Evolutionary conservation across 1,140 invertebrate species (phyloP), one percentile per base, ranked within the genome.

Genomic region (Physella acuta): DNA sequence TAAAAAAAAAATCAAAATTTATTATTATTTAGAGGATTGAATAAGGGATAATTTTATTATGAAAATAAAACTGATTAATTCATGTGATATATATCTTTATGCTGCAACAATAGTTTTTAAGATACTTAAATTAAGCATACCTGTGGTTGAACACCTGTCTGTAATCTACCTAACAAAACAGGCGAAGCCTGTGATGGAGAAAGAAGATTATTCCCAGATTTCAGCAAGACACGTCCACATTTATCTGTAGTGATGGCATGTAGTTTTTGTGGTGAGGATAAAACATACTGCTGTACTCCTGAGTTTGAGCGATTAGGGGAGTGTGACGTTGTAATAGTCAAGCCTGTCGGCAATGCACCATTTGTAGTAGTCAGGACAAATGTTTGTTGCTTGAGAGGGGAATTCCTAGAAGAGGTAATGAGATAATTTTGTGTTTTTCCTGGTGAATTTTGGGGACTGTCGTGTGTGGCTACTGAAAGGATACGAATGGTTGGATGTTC

Each of bases 141-240:
- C n/a, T 70, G 68, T 55, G 56, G 52, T 44, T 65, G 74, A 39
- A 78, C 58, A 70, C 76, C 78, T 66, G 76, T 79, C 34, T 80
- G 77, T 64, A 80, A 71, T 60, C 78, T 77, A 39, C 78, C 76
- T 11, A 80, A 75, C 24, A 81, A 71, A 11, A 80, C 79, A 2
- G 80, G 79, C 3, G 78, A 79, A 16, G 71, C 74, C 20, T 77
- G 71, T 0, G 80, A 78, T 17, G 78, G 78, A 14, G 77, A 76
- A 26, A 71, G 55, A 3, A 75, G 31, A 68, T 67, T 76, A 26
- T 72, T 70, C 28, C 71, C 73, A 59, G 68, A 36, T n/a, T 75
- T 68, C 34, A 63, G 31, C 34, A 70, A 66, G 64, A 61, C 66
- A 17, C 58, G 31, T 17, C 59, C 53, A 37, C 49, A 52, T 30